Conservation (phyloP, 1,140 invertebrate species). For the Gryon sp. region DNA sequence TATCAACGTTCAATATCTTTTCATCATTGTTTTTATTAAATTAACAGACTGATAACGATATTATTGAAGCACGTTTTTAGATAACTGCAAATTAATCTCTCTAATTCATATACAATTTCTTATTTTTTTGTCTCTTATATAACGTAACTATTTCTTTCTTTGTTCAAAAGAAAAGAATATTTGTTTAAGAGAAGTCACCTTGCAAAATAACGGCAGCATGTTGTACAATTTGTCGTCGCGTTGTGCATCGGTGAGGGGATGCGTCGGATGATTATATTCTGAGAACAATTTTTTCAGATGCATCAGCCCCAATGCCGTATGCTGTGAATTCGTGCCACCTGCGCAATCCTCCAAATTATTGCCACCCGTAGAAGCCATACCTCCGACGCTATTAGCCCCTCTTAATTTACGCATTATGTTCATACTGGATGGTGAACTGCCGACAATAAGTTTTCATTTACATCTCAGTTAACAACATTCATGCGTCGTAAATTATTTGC, state of each 20-base stretch:
- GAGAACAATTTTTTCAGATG: slow-evolving; percentile 97
- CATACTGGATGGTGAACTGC: slow-evolving; percentile 80
- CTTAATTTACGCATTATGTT: slow-evolving; percentile 92
- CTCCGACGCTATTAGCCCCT: slow-evolving; percentile 78
- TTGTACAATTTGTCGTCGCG: slow-evolving; percentile 97
- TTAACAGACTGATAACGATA: too few species aligned
- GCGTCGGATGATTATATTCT: slow-evolving; percentile 93
- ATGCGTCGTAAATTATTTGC: not conserved
- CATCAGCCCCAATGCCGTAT: slow-evolving; percentile 94
- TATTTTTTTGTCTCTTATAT: not conserved
- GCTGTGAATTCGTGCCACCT: slow-evolving; percentile 82
- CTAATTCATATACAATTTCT: too few species aligned
- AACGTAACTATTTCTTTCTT: too few species aligned
- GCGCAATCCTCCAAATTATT: slow-evolving; percentile 77
- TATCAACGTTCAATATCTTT: too few species aligned
- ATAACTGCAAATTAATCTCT: too few species aligned
- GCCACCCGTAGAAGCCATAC: slow-evolving; percentile 76
- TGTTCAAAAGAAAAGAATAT: too few species aligned
- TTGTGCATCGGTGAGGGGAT: slow-evolving; percentile 89
- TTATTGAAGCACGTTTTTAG: too few species aligned
- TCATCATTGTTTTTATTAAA: too few species aligned
- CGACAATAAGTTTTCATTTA: slow-evolving; percentile 6
- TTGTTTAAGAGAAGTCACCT: too few species aligned
- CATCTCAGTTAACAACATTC: not conserved
- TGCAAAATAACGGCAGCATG: slow-evolving; percentile 98